Percentiles rank a stretch among this genome's conserved stretches.
Conservation (phyloP, 2,888 invertebrate species). For the Rhingia rostrata region DNA sequence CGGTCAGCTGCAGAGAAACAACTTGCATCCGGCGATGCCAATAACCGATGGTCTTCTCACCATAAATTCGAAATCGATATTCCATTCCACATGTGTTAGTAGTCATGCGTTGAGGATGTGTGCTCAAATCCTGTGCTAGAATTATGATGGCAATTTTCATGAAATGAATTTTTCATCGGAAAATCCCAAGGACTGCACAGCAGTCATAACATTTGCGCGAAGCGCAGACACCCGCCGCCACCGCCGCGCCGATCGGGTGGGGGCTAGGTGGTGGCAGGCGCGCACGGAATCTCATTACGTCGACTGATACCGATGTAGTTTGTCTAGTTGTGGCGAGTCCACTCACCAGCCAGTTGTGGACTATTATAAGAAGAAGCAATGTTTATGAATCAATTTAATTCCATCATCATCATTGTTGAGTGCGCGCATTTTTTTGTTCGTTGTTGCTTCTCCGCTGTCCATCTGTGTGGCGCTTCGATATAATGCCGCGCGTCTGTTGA, state of each 20-base stretch:
- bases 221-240: constrained; percentile 48
- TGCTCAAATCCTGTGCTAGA: constrained; percentile 46
- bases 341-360: constrained; percentile 37
- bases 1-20: constrained; percentile 29
- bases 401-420: constrained; percentile 47
- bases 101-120: constrained; percentile 14
- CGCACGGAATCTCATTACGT: constrained; percentile 60
- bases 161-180: constrained; percentile 71
- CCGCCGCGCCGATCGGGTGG: constrained; percentile 5
- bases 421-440: constrained; percentile 7
- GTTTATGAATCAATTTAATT: constrained; percentile 74
- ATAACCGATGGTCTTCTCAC: constrained; percentile 23
- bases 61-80: constrained; percentile 38
- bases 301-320: constrained; percentile 50
- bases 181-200: constrained; percentile 62
- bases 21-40: constrained; percentile 38
- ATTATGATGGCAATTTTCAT: constrained; percentile 67
- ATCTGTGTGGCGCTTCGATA: constrained; percentile 68
- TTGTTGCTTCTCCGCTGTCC: constrained; percentile 25
- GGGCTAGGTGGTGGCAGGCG: constrained; percentile 8
- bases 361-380: constrained; percentile 45
- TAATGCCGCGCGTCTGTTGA: constrained; percentile 17
- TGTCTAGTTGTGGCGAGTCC: constrained; percentile 62
- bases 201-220: constrained; percentile 17
- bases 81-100: constrained; percentile 7